phyloP scores from a whole-genome alignment of 1,140 invertebrate genomes.

The Patella vulgata region DNA sequence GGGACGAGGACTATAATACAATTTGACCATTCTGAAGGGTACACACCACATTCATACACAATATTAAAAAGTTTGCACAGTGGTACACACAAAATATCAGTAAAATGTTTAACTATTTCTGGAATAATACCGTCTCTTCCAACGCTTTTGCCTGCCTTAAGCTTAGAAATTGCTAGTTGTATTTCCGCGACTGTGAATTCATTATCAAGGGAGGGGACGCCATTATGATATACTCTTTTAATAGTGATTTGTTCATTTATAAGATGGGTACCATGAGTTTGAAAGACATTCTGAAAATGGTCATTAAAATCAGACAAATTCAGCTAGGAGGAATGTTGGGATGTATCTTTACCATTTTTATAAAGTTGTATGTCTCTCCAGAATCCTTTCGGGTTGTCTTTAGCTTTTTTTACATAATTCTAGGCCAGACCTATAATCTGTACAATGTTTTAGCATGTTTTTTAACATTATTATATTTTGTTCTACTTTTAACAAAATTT shows the following conservation, averaged over 20 bases:
- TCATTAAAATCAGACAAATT: too few species aligned
- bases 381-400: not conserved
- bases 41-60: constrained; percentile 13
- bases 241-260: too few species aligned
- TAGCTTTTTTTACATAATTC: too few species aligned
- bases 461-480: not conserved
- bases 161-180: not conserved
- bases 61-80: constrained; percentile 14
- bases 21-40: constrained; percentile 16
- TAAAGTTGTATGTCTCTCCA: too few species aligned
- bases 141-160: not conserved
- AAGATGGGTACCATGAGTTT: too few species aligned
- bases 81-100: constrained; percentile 5
- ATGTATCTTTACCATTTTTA: too few species aligned
- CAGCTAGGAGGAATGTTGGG: too few species aligned
- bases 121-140: not conserved
- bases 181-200: not conserved
- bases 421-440: too few species aligned
- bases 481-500: not conserved
- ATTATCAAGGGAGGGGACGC: not conserved
- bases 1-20: constrained; percentile 20
- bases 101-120: constrained; percentile 5
- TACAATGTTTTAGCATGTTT: not conserved
- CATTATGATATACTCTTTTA: too few species aligned
- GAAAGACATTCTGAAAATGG: too few species aligned